Percentiles rank a stretch among this genome's conserved stretches.
These are phyloP conservation scores for Pandemis heparana DNA, from an alignment of 2,888 invertebrate species.

Conservation along the genomic window DNA sequence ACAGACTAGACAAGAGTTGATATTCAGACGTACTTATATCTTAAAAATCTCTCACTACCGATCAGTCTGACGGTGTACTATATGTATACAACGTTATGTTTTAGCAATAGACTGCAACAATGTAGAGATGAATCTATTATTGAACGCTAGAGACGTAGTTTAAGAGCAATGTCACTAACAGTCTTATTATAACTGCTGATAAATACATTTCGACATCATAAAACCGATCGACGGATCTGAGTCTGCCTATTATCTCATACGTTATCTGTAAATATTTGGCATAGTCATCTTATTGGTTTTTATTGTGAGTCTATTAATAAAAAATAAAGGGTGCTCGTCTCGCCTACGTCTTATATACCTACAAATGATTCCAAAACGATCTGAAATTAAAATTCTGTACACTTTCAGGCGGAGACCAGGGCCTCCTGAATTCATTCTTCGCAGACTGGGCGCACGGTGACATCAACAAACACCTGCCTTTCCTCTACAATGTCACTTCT, in stretches of 20 bases:
- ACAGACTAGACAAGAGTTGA: too few species aligned
- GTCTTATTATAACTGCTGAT: constrained; percentile 19
- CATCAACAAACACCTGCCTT: constrained; percentile 96
- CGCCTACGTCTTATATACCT: too few species aligned
- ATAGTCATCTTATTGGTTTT: too few species aligned
- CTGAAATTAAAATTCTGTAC: not conserved
- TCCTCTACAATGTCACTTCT: constrained; percentile 98
- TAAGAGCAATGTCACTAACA: constrained; percentile 25
- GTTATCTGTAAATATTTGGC: not conserved
- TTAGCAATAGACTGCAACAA: constrained; percentile 7
- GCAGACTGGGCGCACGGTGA: constrained; percentile 97
- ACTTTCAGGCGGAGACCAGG: constrained; percentile 94
- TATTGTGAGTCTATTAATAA: too few species aligned
- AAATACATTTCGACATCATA: constrained; percentile 20
- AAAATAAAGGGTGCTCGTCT: too few species aligned
- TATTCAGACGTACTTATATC: too few species aligned
- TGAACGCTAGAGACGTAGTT: constrained; percentile 20
- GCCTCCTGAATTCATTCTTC: constrained; percentile 97
- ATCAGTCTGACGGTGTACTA: not conserved
- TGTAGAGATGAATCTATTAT: constrained; percentile 28
- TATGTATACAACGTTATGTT: not conserved
- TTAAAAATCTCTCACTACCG: too few species aligned
- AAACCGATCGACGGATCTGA: not conserved
- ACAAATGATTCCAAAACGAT: too few species aligned
- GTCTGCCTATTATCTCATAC: not conserved